phyloP scores from a whole-genome alignment of 1,140 invertebrate species.

The Armadillidium nasatum region DNA sequence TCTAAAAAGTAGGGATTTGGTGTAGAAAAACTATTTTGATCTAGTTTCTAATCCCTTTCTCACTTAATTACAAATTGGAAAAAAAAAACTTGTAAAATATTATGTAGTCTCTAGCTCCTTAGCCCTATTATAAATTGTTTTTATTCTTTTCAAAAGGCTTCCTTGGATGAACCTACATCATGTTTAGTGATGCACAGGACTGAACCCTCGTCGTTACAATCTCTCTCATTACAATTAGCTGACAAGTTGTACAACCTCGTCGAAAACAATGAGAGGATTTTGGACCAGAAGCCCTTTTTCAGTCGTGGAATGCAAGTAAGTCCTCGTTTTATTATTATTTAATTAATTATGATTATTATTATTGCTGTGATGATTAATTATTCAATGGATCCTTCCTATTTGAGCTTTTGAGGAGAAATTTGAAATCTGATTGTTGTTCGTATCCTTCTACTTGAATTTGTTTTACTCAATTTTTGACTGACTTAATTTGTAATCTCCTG shows the following conservation, averaged over 20 bases:
- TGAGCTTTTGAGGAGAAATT: too few species aligned
- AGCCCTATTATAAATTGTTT: constrained; percentile 9
- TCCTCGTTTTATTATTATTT: too few species aligned
- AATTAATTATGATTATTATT: too few species aligned
- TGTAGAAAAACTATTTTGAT: constrained; percentile 21
- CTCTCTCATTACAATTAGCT: constrained; percentile 88
- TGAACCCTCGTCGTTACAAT: constrained; percentile 93
- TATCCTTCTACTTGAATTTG: too few species aligned
- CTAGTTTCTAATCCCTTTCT: constrained; percentile 86
- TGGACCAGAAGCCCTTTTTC: constrained; percentile 57
- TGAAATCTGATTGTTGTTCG: too few species aligned
- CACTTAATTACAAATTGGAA: constrained; percentile 91
- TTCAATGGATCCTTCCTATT: too few species aligned
- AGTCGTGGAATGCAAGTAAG: constrained; percentile 40
- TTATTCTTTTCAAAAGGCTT: constrained; percentile 60
- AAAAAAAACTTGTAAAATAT: constrained; percentile 88
- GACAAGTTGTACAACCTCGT: constrained; percentile 91
- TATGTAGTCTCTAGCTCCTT: too few species aligned
- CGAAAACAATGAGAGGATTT: constrained; percentile 93
- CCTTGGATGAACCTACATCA: constrained; percentile 94
- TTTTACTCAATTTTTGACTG: too few species aligned
- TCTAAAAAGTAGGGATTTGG: not conserved
- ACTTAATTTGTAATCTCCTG: too few species aligned
- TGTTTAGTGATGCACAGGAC: constrained; percentile 98
- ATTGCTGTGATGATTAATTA: too few species aligned